phyloP scores from a whole-genome alignment of 2,113 vertebrate genomes.

The Xiphorhynchus elegans region DNA sequence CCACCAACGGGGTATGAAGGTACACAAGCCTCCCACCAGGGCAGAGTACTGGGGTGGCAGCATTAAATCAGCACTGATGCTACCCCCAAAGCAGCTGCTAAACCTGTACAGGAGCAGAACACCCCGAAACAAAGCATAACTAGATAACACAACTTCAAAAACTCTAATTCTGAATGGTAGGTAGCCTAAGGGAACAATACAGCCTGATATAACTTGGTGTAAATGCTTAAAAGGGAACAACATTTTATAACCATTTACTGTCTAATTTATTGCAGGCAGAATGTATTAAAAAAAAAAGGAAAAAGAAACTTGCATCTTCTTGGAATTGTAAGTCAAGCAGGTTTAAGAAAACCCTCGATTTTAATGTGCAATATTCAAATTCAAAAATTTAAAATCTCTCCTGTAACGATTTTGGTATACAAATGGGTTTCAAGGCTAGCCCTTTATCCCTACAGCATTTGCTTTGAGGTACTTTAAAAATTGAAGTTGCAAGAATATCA shows the following conservation, averaged over 20 bases:
- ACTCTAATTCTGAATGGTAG: not conserved
- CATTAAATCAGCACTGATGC: not conserved
- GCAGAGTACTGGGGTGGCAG: constrained; percentile 6
- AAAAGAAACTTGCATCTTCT: constrained; percentile 3
- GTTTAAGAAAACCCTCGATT: constrained; percentile 46
- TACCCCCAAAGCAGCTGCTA: constrained; percentile 38
- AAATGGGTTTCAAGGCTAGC: constrained; percentile 50
- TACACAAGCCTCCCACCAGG: not conserved
- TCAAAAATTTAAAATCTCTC: constrained; percentile 58
- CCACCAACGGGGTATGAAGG: constrained; percentile 9
- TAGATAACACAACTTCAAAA: constrained; percentile 20
- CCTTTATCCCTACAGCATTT: constrained; percentile 52
- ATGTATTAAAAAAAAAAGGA: not conserved
- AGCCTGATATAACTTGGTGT: constrained; percentile 25
- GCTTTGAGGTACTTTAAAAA: constrained; percentile 67
- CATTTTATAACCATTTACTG: constrained; percentile 36
- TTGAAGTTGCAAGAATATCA: constrained; percentile 31
- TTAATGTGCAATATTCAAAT: constrained; percentile 71
- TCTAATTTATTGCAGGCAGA: constrained; percentile 50
- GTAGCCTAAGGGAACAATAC: not conserved
- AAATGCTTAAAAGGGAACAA: constrained; percentile 59
- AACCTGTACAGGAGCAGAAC: constrained; percentile 29
- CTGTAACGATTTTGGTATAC: constrained; percentile 24
- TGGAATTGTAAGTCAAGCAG: constrained; percentile 1
- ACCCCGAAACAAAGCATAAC: constrained; percentile 26